Base-by-base conservation (phyloP, 1,140 invertebrate species). In the Magallana ariakensis region DNA sequence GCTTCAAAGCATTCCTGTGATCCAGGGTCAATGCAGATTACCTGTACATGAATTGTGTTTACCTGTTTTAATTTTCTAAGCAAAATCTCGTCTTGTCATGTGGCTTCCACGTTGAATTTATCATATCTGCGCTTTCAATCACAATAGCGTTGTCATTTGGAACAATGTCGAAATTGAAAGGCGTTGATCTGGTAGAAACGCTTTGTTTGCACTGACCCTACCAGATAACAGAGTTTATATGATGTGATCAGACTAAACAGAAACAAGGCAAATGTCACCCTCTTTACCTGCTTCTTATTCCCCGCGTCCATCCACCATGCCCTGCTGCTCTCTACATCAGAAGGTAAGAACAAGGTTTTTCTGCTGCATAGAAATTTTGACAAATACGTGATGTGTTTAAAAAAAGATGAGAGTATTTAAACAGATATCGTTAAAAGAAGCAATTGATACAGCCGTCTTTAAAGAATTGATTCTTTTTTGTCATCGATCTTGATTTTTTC, bases 21-120 rank as follows among this genome's bases (percentile, higher is more conserved):
- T 75, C 66, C 66, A 33, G 19, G 19, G 66, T 22, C 66, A 75
- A 22, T 22, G 22, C 19, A 22, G 66, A 75, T 75, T 75, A 75
- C 66, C 22, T 22, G 26, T 75, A 75, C 66, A 75, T 75, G 66
- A 75, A 26, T 75, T 75, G 66, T 26, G 19, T 11, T 75, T 75
- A 75, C 22, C 66, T 75, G 11, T 75, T 75, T 75, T 75, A 75
- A 75, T 75, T 75, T 70, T 70, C 16, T 70, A 19, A 70, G 62
- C 26, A 70, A 70, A 19, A 22, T 70, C 33, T 75, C 66, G 7
- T 75, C 66, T 75, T 75, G 66, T 75, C 66, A 75, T 75, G 66
- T 75, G 66, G 66, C 66, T 75, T 75, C 66, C 66, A 75, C 66
- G 22, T 75, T 75, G 66, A 75, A 75, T 75, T 75, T 75, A 75